phyloP scores from a whole-genome alignment of 2,797 vertebrate species.

The Gallirallus australis region DNA sequence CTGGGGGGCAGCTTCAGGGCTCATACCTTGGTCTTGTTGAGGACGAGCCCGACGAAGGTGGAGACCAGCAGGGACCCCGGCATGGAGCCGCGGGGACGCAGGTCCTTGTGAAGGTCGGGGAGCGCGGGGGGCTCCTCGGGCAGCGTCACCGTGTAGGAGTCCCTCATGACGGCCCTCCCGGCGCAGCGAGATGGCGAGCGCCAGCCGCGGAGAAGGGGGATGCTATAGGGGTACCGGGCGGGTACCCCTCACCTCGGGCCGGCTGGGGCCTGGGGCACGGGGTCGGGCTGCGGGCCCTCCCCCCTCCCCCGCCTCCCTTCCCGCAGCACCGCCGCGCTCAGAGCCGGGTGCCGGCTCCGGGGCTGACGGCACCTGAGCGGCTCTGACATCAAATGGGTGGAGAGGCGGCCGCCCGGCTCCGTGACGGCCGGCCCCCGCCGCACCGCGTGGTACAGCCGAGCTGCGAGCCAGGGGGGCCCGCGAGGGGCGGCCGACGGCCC shows the following conservation, averaged over 20 bases:
- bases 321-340: not conserved
- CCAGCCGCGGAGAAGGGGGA: not conserved
- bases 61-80: conserved; percentile 92
- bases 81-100: conserved; percentile 85
- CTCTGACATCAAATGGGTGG: conserved; percentile 65
- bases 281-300: not conserved
- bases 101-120: conserved; percentile 84
- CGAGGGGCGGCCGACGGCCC: conserved; percentile 29
- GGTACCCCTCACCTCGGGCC: not conserved
- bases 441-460: conserved; percentile 52
- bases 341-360: conserved; percentile 70
- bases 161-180: conserved; percentile 81
- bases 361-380: conserved; percentile 69
- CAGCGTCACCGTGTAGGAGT: conserved; percentile 91
- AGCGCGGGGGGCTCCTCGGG: conserved; percentile 86
- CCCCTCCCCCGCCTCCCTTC: not conserved
- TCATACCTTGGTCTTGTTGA: conserved; percentile 94
- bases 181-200: not conserved
- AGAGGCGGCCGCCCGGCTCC: conserved; percentile 64
- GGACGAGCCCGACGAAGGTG: conserved; percentile 91
- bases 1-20: not conserved
- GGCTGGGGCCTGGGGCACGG: not conserved
- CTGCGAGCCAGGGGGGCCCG: conserved; percentile 26
- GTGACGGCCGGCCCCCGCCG: conserved; percentile 48
- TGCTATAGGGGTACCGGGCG: not conserved